Evolutionary conservation across 2,797 vertebrate genomes (phyloP), one percentile per base, ranked within the genome.

Genomic region (Sitta carolinensis): DNA sequence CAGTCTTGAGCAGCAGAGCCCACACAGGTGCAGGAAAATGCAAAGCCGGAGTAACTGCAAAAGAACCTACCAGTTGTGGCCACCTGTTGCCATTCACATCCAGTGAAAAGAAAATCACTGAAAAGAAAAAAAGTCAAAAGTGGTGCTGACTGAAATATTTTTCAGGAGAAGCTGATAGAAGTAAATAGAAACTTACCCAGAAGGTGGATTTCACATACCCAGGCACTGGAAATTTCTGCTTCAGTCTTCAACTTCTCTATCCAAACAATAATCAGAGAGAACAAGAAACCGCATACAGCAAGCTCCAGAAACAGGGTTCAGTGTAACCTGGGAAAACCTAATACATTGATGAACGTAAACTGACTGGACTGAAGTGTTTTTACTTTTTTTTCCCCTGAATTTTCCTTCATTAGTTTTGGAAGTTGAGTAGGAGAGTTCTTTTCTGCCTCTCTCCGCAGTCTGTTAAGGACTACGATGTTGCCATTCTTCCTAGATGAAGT

Each of bases 401-500:
- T 75, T 94, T 89, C 16, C 70, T 89, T 77, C 52, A 11, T 73
- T 47, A 40, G 26, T 47, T 83, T 89, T 68, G 20, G 25, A 66
- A 78, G 76, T 29, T 0, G 0, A 68, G 15, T 30, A 30, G 47
- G 47, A 74, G 42, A 59, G 43, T 36, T 19, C 23, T 91, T 88
- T 73, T 63, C 90, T 76, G 59, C 73, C 48, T 84, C 79, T 36
- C 55, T 76, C 55, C 11, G 2, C 51, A 58, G 69, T 11, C 51
- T 18, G 55, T 66, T 66, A 80, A 91, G 91, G 51, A 95, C 73
- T 67, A 76, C 0, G 36, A 78, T 73, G 78, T 84, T 94, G 70
- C 88, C 90, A 82, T 95, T 95, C 92, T 80, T 93, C 78, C 66
- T 72, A 89, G 93, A 90, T 95, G 87, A 96, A 92, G 92, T 95